phyloP scores from a whole-genome alignment of 2,113 vertebrate genomes.

The Ciconia stormi region DNA sequence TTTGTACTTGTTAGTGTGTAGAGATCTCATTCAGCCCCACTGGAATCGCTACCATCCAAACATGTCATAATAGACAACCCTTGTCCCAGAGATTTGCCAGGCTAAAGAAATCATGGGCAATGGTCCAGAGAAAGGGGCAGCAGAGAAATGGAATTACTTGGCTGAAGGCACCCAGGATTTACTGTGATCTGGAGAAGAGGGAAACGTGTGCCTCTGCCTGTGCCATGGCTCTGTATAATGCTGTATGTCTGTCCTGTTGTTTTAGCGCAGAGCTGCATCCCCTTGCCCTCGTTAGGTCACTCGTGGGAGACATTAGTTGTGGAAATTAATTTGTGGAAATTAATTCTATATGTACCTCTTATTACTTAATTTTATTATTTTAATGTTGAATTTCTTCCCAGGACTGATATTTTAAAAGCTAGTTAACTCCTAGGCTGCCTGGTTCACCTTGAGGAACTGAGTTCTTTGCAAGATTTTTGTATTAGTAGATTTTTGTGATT shows the following conservation, averaged over 20 bases:
- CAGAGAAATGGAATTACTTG: slow-evolving; percentile 29
- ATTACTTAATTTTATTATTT: background rate
- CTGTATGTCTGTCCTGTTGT: background rate
- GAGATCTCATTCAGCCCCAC: background rate
- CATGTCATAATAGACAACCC: background rate
- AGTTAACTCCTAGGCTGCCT: background rate
- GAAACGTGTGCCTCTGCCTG: background rate
- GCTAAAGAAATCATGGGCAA: slow-evolving; percentile 33
- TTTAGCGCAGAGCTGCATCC: background rate
- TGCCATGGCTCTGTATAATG: background rate
- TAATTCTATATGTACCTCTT: background rate
- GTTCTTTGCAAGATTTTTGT: background rate
- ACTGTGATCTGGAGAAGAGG: background rate
- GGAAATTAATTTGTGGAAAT: background rate
- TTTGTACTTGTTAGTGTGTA: slow-evolving; percentile 20
- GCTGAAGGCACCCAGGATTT: background rate
- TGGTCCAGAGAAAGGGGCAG: slow-evolving; percentile 16
- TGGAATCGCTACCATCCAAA: background rate
- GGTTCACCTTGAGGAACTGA: background rate
- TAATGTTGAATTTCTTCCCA: background rate
- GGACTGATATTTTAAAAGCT: background rate
- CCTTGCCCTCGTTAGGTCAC: background rate
- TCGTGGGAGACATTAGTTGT: background rate
- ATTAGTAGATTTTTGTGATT: background rate
- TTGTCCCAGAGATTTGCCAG: slow-evolving; percentile 10